These are phyloP conservation scores for Sinocyclocheilus rhinocerous DNA, from an alignment of 2,113 vertebrate genomes.

Conservation along the genomic window DNA sequence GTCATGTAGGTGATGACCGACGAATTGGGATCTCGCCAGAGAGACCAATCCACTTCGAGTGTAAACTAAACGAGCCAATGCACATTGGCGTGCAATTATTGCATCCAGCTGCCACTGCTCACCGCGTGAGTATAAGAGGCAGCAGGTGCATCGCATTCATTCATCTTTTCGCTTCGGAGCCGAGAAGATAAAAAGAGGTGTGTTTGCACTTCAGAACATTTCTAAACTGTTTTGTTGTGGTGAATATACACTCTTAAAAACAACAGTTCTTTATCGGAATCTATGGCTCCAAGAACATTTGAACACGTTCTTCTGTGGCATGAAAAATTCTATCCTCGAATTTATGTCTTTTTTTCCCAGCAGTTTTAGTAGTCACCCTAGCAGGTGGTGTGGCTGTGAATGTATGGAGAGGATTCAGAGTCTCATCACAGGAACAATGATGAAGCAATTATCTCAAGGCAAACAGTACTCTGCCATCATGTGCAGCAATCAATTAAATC, in stretches of 20 bases:
- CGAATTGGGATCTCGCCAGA: too few species aligned
- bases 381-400: conserved; percentile 2
- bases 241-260: neutral
- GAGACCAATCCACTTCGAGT: too few species aligned
- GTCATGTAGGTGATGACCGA: too few species aligned
- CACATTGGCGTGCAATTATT: too few species aligned
- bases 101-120: too few species aligned
- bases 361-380: conserved; percentile 1
- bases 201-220: neutral
- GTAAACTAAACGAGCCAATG: too few species aligned
- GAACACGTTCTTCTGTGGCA: too few species aligned
- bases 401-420: conserved; percentile 21
- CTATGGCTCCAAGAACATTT: too few species aligned
- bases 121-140: too few species aligned
- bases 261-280: neutral
- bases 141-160: too few species aligned
- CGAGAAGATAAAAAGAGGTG: neutral
- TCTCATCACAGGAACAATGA: conserved; percentile 67
- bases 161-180: too few species aligned
- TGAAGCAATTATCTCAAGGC: conserved; percentile 54
- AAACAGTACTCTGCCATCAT: conserved; percentile 5
- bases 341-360: neutral
- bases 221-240: neutral
- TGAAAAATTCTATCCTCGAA: neutral
- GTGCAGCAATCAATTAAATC: conserved; percentile 66